phyloP scores from a whole-genome alignment of 2,888 invertebrate species.

The Cybosia mesomella region DNA sequence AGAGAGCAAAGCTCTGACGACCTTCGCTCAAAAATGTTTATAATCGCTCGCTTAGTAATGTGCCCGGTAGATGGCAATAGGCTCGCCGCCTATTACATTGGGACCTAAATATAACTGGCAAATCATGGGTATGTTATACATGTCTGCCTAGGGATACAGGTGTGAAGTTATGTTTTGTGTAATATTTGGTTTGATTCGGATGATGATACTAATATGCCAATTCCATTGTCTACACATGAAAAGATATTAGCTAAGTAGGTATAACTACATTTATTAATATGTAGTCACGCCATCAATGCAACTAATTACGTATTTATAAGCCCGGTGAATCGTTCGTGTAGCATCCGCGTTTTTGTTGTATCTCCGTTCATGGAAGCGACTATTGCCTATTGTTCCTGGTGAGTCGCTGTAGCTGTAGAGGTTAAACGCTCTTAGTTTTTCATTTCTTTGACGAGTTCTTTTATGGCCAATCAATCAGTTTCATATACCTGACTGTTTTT shows the following conservation, averaged over 20 bases:
- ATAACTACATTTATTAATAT: constrained; percentile 14
- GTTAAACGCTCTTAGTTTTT: constrained; percentile 42
- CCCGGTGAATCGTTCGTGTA: constrained; percentile 51
- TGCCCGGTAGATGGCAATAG: no score
- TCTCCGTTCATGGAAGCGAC: constrained; percentile 62
- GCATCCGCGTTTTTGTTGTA: constrained; percentile 77
- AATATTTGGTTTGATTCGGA: neutral
- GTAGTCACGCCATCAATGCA: constrained; percentile 45
- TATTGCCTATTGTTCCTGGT: constrained; percentile 69
- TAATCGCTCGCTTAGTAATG: no score
- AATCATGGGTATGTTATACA: no score
- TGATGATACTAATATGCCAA: neutral
- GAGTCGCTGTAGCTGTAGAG: constrained; percentile 40
- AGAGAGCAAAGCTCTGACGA: no score
- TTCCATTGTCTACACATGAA: neutral
- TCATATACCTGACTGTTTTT: constrained; percentile 31
- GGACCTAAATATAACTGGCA: no score
- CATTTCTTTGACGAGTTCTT: constrained; percentile 46
- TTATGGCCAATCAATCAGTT: constrained; percentile 17
- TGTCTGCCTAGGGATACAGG: no score
- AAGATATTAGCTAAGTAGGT: neutral
- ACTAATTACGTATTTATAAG: constrained; percentile 54
- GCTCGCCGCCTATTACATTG: no score
- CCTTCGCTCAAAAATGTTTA: no score
- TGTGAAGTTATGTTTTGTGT: no score